phyloP scores from a whole-genome alignment of 2,797 vertebrate genomes.

The Mormyrus proboscirostris region DNA sequence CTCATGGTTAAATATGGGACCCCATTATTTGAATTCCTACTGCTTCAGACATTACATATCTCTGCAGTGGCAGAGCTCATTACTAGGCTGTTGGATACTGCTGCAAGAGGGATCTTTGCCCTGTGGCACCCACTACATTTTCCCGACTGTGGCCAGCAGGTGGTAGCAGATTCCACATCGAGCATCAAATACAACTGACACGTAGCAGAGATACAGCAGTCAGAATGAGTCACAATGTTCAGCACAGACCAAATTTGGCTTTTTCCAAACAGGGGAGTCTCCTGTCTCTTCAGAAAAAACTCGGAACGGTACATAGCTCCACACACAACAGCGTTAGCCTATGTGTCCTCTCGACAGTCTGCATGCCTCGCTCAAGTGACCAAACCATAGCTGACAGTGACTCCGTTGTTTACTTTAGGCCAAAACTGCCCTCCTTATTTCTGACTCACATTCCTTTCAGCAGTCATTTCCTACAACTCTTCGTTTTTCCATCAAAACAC shows the following conservation, averaged over 20 bases:
- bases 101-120: background rate
- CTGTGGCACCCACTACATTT: background rate
- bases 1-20: background rate
- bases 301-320: background rate
- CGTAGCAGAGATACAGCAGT: background rate
- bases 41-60: background rate
- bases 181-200: background rate
- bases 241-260: constrained; percentile 1
- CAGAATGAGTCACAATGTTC: constrained; percentile 1
- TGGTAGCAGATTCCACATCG: constrained; percentile 27
- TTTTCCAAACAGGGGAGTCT: background rate
- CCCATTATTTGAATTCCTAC: background rate
- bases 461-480: background rate
- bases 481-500: background rate
- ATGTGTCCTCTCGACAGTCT: background rate
- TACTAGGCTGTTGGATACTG: background rate
- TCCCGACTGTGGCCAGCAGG: constrained; percentile 31
- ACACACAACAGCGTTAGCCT: background rate
- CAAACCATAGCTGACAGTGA: background rate
- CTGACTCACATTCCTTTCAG: background rate
- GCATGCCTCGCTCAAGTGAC: background rate
- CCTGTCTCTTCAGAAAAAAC: background rate
- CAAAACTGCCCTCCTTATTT: background rate
- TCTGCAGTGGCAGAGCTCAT: background rate
- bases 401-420: background rate